These are phyloP conservation scores for Heliconius ethilla DNA, from an alignment of 2,888 invertebrate genomes.

Conservation along the genomic window DNA sequence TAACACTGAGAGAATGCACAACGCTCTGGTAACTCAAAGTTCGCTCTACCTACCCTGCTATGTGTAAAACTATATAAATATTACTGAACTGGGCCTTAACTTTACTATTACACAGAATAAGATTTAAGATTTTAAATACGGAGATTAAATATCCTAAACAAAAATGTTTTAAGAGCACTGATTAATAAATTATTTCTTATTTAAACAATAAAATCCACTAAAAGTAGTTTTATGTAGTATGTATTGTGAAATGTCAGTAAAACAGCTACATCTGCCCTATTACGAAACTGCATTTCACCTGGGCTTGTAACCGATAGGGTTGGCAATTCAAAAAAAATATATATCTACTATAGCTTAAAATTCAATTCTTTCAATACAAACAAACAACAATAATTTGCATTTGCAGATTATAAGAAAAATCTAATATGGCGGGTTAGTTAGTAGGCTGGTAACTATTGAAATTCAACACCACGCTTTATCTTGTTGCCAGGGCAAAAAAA, in stretches of 20 bases:
- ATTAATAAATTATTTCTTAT: background rate
- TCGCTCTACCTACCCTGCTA: too few relatives aligned
- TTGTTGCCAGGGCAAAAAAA: background rate
- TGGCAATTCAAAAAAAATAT: background rate
- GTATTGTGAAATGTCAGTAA: conserved; percentile 30
- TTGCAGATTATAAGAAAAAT: too few relatives aligned
- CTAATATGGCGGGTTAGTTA: too few relatives aligned
- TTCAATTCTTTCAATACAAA: background rate
- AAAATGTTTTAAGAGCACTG: background rate
- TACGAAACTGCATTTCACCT: conserved; percentile 36
- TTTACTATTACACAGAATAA: too few relatives aligned
- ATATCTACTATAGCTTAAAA: background rate
- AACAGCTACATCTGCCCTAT: conserved; percentile 31
- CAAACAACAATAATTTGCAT: background rate
- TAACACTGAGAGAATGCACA: background rate
- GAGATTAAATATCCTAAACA: background rate
- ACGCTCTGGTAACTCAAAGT: too few relatives aligned
- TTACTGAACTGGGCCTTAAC: too few relatives aligned
- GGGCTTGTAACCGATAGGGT: conserved; percentile 15
- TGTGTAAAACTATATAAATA: too few relatives aligned
- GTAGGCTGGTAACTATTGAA: too few relatives aligned
- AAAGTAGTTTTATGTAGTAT: conserved; percentile 24
- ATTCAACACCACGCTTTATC: background rate
- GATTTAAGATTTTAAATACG: too few relatives aligned
- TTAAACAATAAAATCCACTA: conserved; percentile 20